Evolutionary conservation across 2,797 vertebrate genomes (phyloP), one percentile per base, ranked within the genome.

Genomic region (Chaetophractus vellerosus): DNA sequence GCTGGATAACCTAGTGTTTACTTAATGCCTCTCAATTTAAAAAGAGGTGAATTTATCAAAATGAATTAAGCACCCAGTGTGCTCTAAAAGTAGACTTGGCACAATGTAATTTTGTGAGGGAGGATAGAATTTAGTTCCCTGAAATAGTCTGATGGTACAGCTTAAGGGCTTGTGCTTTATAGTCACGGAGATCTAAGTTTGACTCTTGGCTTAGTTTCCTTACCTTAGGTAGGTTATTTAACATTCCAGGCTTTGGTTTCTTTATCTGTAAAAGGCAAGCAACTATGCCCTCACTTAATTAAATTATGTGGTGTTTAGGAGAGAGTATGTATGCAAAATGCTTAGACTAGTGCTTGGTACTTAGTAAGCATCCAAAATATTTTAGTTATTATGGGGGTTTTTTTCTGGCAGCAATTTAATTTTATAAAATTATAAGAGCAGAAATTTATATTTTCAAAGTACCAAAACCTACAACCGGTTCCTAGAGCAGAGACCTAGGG

Each of bases 381-480:
- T 63, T 71, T 57, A n/a, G 5, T 33, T 50, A 38, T 52, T 74
- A 63, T 16, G 36, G 57, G n/a, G 48, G 11, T 11, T 50, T 50
- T 50, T 50, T 50, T 98, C n/a, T n/a, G n/a, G 98, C 97, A 98
- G 97, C 98, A 97, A 93, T 98, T 98, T 98, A 98, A 98, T 98
- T 98, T 98, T 98, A 98, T 98, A 97, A 98, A 97, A 95, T 89
- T 50, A 50, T 10, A 97, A 96, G 95, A 97, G 96, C 96, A 96
- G 97, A 97, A 97, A 88, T 81, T 98, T 97, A 95, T 96, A 93
- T 97, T 97, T 98, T 71, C 90, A 79, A 98, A 98, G 98, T 98
- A 98, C 98, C 98, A 98, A 98, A 98, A 98, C 93, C 81, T 96
- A 69, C 68, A 59, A 26, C 21, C 52, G 50, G 63, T 75, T 91